Percentiles rank a stretch among this genome's conserved stretches.
Evolutionary conservation across 1,140 invertebrate genomes (phyloP).

Genomic region (Daktulosphaira vitifoliae): DNA sequence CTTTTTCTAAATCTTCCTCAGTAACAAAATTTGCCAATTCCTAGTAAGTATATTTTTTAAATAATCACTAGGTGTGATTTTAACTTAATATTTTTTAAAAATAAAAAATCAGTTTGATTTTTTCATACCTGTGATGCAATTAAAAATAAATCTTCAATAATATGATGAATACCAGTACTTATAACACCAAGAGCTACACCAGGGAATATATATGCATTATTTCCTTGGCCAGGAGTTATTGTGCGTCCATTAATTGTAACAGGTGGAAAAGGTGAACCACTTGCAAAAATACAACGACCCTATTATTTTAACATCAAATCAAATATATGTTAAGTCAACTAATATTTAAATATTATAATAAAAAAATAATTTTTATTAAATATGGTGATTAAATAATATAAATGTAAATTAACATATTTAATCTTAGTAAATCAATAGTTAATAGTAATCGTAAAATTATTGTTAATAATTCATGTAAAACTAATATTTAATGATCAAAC

Average conservation of each 20-base stretch:
- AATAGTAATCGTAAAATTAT: too few relatives aligned
- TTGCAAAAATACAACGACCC: slow-evolving; percentile 83
- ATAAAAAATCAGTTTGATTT: background rate
- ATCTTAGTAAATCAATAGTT: too few relatives aligned
- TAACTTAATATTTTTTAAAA: too few relatives aligned
- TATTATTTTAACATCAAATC: too few relatives aligned
- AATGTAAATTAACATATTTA: too few relatives aligned
- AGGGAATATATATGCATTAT: slow-evolving; percentile 96
- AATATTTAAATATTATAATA: too few relatives aligned
- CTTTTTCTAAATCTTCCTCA: slow-evolving; percentile 57
- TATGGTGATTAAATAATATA: too few relatives aligned
- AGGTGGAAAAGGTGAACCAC: slow-evolving; percentile 82
- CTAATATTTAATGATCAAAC: too few relatives aligned
- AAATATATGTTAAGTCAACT: too few relatives aligned
- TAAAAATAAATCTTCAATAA: slow-evolving; percentile 82
- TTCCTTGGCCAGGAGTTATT: slow-evolving; percentile 85
- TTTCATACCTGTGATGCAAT: slow-evolving; percentile 61
- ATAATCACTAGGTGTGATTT: too few relatives aligned
- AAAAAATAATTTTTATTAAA: too few relatives aligned
- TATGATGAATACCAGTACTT: slow-evolving; percentile 73
- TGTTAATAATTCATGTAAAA: too few relatives aligned
- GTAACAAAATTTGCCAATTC: slow-evolving; percentile 60
- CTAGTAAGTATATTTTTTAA: slow-evolving; percentile 48
- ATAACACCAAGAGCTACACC: slow-evolving; percentile 87
- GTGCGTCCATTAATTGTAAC: slow-evolving; percentile 67